Evolutionary conservation across 2,797 vertebrate species (phyloP).

Genomic region (Halcyon smyrnensis): DNA sequence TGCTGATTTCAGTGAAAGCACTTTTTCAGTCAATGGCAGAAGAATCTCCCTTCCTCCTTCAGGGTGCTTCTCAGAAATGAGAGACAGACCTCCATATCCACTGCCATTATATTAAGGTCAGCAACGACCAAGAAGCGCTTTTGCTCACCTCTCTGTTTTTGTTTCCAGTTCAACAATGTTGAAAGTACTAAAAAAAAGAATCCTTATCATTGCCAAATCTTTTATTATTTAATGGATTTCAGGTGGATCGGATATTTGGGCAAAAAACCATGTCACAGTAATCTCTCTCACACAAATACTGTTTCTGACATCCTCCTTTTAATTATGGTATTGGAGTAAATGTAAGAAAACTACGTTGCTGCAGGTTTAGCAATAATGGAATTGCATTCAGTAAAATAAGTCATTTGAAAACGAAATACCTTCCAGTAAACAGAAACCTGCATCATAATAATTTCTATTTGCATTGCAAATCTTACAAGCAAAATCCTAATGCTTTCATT

Average conservation of each 20-base stretch:
- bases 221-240: background rate
- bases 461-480: conserved; percentile 34
- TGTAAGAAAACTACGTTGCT: background rate
- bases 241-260: background rate
- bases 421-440: background rate
- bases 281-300: background rate
- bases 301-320: background rate
- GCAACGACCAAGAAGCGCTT: background rate
- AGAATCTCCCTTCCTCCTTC: background rate
- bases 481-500: background rate
- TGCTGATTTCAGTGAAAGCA: background rate
- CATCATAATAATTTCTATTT: conserved; percentile 31
- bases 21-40: background rate
- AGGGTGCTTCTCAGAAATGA: background rate
- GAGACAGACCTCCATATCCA: background rate
- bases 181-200: background rate
- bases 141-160: background rate
- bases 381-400: background rate
- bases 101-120: background rate
- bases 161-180: background rate
- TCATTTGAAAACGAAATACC: background rate
- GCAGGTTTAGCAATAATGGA: background rate
- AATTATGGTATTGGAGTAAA: background rate
- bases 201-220: background rate
- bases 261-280: background rate